A percentile compares a stretch with the other conserved stretches of the same genome.
phyloP scores from a whole-genome alignment of 2,113 vertebrate species.

The Merops nubicus region DNA sequence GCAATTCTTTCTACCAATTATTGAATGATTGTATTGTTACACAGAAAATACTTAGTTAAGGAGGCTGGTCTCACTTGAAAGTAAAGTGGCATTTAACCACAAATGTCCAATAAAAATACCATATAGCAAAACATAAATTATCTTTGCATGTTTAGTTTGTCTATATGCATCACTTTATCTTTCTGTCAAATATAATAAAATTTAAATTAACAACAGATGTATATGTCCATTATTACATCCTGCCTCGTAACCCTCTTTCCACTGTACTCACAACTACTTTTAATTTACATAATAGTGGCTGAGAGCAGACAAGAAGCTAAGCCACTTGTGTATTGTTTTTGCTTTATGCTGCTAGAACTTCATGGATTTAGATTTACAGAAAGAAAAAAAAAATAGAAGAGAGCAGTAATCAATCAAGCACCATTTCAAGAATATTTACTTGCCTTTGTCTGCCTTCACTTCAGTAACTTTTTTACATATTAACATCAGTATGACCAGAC shows the following conservation, averaged over 20 bases:
- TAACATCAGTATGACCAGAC: neutral
- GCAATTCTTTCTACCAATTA: neutral
- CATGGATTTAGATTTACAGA: neutral
- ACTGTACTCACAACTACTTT: neutral
- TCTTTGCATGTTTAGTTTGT: neutral
- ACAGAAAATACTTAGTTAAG: neutral
- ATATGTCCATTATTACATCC: neutral
- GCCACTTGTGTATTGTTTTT: neutral
- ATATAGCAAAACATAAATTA: neutral
- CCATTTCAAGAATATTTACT: neutral
- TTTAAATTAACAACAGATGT: neutral
- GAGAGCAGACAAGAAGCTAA: neutral
- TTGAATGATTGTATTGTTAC: neutral
- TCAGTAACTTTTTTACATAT: neutral
- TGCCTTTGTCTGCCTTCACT: neutral
- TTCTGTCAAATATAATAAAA: neutral
- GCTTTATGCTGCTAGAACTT: neutral
- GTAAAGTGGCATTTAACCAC: neutral
- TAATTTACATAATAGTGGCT: neutral
- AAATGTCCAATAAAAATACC: neutral
- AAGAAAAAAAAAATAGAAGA: neutral
- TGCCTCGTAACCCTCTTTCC: neutral
- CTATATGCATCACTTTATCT: neutral
- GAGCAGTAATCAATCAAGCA: neutral
- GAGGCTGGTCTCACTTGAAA: neutral